A percentile compares a stretch with the other conserved stretches of the same genome.
These are phyloP conservation scores for Cricetomys ansorgei DNA, from an alignment of 2,113 vertebrate genomes.

Conservation along the genomic window DNA sequence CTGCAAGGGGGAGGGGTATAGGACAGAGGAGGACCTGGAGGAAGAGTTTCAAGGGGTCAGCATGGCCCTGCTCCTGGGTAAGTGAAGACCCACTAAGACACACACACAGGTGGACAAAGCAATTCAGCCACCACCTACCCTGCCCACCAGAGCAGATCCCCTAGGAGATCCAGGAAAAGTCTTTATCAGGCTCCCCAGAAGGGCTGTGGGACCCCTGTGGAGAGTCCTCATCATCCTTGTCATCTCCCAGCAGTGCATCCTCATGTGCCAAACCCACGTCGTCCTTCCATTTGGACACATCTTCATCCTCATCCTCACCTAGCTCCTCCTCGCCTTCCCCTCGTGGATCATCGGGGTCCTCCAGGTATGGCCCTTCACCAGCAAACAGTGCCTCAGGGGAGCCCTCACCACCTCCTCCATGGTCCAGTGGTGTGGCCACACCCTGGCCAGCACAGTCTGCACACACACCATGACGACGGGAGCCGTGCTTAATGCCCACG, in stretches of 20 bases:
- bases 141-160: conserved; percentile 41
- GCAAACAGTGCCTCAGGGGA: conserved; percentile 94
- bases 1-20: background rate
- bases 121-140: conserved; percentile 49
- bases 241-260: conserved; percentile 90
- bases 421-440: conserved; percentile 90
- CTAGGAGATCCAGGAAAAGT: conserved; percentile 98
- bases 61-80: background rate
- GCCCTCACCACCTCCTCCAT: conserved; percentile 89
- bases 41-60: background rate
- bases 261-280: conserved; percentile 91
- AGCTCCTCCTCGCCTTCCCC: conserved; percentile 90
- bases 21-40: background rate
- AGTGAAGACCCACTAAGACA: background rate
- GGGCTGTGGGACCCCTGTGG: conserved; percentile 90
- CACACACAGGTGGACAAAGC: background rate
- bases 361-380: conserved; percentile 92
- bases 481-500: conserved; percentile 98
- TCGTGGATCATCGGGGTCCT: conserved; percentile 89
- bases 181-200: conserved; percentile 91
- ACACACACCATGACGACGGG: conserved; percentile 96
- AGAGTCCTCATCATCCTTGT: conserved; percentile 93
- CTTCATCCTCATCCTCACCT: conserved; percentile 93
- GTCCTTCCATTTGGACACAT: conserved; percentile 91
- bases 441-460: conserved; percentile 94